phyloP scores from a whole-genome alignment of 2,113 vertebrate species.

The Theristicus caerulescens region DNA sequence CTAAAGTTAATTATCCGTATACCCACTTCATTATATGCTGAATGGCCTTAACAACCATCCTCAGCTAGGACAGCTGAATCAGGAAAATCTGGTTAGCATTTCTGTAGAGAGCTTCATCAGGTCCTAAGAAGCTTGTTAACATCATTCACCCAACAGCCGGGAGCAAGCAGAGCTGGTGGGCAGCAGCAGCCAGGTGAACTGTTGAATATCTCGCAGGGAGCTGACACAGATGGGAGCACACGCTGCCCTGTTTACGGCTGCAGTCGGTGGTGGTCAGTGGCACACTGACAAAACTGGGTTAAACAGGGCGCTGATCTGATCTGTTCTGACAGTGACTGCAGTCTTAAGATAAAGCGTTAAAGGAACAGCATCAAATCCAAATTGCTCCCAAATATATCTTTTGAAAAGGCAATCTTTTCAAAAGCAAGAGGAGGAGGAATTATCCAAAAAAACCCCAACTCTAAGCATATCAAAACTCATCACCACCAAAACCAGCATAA shows the following conservation, averaged over 20 bases:
- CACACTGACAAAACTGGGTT: slow-evolving; percentile 1
- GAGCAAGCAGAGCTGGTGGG: neutral
- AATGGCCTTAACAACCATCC: neutral
- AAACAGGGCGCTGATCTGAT: neutral
- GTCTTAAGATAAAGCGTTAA: neutral
- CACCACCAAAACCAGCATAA: neutral
- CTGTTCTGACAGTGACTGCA: neutral
- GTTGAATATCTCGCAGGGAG: neutral
- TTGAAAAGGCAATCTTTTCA: neutral
- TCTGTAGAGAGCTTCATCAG: neutral
- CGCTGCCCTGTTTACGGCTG: rapidly evolving
- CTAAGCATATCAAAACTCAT: neutral
- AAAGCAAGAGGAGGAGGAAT: neutral
- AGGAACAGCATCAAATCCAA: neutral
- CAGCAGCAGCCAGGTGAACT: neutral
- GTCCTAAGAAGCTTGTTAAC: neutral
- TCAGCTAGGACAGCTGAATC: neutral
- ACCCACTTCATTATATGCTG: neutral
- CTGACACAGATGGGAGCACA: neutral
- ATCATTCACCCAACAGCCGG: rapidly evolving
- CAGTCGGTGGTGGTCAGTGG: neutral
- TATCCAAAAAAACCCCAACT: rapidly evolving
- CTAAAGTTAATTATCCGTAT: neutral
- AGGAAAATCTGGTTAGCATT: neutral
- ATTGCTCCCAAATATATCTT: neutral